phyloP scores from a whole-genome alignment of 2,888 invertebrate genomes.

The Metacarcinus magister region DNA sequence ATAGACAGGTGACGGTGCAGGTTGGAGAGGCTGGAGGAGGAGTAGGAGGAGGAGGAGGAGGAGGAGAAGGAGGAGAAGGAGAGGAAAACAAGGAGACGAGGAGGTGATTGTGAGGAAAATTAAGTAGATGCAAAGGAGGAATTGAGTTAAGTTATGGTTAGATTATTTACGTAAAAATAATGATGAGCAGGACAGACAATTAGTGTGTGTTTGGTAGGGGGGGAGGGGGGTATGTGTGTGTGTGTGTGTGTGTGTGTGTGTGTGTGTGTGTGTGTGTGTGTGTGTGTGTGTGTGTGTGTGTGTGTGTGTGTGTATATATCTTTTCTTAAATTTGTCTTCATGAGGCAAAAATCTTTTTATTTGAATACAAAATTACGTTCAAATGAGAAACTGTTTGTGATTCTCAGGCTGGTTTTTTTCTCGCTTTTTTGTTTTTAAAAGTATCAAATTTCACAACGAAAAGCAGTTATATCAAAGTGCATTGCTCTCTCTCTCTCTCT shows the following conservation, averaged over 20 bases:
- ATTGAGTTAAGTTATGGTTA: neutral
- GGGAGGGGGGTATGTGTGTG: neutral
- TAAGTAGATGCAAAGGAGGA: neutral
- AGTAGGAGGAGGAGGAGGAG: neutral
- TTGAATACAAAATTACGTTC: too few relatives aligned
- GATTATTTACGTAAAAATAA: neutral
- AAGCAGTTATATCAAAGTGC: too few relatives aligned
- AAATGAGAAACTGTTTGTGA: too few relatives aligned
- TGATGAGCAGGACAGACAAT: neutral
- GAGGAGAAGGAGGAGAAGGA: neutral
- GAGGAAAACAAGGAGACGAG: neutral
- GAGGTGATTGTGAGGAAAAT: neutral
- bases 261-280: neutral
- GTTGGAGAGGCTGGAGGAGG: neutral
- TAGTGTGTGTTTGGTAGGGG: too few relatives aligned
- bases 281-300: neutral
- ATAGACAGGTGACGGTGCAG: slow-evolving; percentile 47
- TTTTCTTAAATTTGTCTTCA: too few relatives aligned
- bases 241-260: neutral
- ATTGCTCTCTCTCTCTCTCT: too few relatives aligned
- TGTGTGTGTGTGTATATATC: neutral
- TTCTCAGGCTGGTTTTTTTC: too few relatives aligned
- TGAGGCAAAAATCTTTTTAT: too few relatives aligned
- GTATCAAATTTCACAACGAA: too few relatives aligned
- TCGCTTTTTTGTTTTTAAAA: too few relatives aligned